phyloP scores from a whole-genome alignment of 2,113 vertebrate genomes.

The Tor tambroides region DNA sequence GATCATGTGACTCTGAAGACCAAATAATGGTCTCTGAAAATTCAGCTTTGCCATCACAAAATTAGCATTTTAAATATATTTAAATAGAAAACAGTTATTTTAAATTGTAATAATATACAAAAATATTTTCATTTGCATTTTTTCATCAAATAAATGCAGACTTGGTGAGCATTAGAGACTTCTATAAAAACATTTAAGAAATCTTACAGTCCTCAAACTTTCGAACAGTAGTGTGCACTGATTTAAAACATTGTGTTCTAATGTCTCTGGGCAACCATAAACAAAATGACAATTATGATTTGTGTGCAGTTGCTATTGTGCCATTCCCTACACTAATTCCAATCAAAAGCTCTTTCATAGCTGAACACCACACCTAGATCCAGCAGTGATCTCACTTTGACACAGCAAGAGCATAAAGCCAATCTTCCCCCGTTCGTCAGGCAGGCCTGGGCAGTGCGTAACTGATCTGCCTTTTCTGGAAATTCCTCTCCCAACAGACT shows the following conservation, averaged over 20 bases:
- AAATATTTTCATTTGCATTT: too few relatives aligned
- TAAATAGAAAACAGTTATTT: neutral
- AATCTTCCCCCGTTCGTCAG: neutral
- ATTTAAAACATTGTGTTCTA: neutral
- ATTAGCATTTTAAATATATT: neutral
- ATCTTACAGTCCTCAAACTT: neutral
- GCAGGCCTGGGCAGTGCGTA: conserved; percentile 51
- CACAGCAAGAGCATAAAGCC: neutral
- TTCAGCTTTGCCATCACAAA: neutral
- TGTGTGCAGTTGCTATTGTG: neutral
- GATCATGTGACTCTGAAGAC: neutral
- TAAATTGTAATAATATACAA: neutral
- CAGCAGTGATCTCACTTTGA: conserved; percentile 26
- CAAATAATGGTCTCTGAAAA: neutral
- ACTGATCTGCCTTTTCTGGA: conserved; percentile 13
- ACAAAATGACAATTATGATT: neutral
- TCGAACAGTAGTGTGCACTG: neutral
- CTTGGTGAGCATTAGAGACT: neutral
- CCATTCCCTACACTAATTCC: conserved; percentile 2
- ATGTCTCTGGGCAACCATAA: neutral
- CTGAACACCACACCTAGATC: conserved; percentile 22
- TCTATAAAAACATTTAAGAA: neutral
- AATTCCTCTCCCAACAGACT: conserved; percentile 44
- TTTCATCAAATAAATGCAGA: neutral
- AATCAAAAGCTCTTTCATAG: conserved; percentile 20